phyloP scores from a whole-genome alignment of 2,888 invertebrate species.

The Pristionchus fissidentatus region DNA sequence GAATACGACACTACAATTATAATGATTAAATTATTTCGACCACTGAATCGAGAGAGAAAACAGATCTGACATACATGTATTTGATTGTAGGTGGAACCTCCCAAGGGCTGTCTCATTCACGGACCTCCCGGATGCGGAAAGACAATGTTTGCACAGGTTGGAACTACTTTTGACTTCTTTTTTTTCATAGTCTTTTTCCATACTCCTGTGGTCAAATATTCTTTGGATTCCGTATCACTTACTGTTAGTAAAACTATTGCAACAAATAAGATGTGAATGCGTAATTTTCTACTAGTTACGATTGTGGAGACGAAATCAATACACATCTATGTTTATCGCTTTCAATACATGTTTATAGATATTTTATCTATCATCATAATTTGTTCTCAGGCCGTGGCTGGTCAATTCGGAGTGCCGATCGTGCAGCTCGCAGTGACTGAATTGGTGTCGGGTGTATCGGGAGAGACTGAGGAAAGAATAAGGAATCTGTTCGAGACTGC shows the following conservation, averaged over 20 bases:
- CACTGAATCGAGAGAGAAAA: background rate
- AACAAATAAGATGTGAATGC: too few species aligned
- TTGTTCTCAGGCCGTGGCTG: conserved; percentile 67
- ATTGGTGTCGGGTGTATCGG: conserved; percentile 92
- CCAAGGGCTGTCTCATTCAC: conserved; percentile 91
- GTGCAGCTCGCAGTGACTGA: conserved; percentile 92
- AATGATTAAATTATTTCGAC: background rate
- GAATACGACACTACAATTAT: background rate
- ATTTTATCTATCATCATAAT: background rate
- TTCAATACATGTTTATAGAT: background rate
- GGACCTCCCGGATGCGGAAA: conserved; percentile 95
- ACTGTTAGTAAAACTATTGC: too few species aligned
- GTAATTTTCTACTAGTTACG: too few species aligned
- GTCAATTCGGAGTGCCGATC: conserved; percentile 85
- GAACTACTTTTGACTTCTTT: background rate
- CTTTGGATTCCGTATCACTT: too few species aligned
- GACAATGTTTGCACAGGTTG: conserved; percentile 73
- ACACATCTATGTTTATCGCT: background rate
- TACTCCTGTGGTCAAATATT: too few species aligned
- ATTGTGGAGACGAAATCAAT: background rate
- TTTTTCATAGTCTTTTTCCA: too few species aligned
- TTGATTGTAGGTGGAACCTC: conserved; percentile 80
- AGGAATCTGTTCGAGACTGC: conserved; percentile 92
- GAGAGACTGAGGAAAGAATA: conserved; percentile 94
- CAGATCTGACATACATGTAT: background rate